Evolutionary conservation across 2,113 vertebrate genomes (phyloP), one percentile per base, ranked within the genome.

Genomic region (Etheostoma cragini): DNA sequence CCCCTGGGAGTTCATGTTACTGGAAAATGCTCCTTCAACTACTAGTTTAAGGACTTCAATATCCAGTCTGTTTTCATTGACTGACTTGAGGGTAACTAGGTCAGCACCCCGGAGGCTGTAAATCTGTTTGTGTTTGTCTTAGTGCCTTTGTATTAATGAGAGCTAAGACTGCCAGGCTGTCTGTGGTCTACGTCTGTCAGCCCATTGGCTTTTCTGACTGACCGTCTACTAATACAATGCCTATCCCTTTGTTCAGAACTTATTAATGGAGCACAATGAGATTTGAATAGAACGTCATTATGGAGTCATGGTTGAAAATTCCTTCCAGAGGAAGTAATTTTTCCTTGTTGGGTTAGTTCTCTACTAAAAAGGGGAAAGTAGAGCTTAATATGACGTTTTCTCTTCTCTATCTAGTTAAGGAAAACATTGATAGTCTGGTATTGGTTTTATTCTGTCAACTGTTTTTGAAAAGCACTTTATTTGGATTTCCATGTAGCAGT

Each of bases 241-340:
- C 74, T 82, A 82, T 88, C 68, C 54, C 53, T 67, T 73, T 81
- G 57, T 73, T 76, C 66, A 79, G 35, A 71, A 87, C 63, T 61
- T 69, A 84, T 86, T 89, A 90, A 83, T 82, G 69, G 67, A 76
- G 82, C 66, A 73, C 80, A 79, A 47, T 89, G 87, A 86, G 86
- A 89, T 92, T 89, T 87, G 38, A 73, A 58, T 33, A 50, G n/a
- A 62, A 13, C 53, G 68, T 60, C 66, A 61, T 88, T 88, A 80
- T 47, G 0, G 35, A 72, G n/a, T 54, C 61, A 21, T 56, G 19
- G 14, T 61, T 82, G 77, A 67, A 72, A 71, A 77, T 88, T 87
- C 16, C 65, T 58, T 71, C 14, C 30, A 30, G 30, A 30, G 30
- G 30, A 57, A 73, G 62, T 76, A 62, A 76, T 85, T 80, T 76